Evolutionary conservation across 2,113 vertebrate species (phyloP).

Genomic region (Sander vitreus): DNA sequence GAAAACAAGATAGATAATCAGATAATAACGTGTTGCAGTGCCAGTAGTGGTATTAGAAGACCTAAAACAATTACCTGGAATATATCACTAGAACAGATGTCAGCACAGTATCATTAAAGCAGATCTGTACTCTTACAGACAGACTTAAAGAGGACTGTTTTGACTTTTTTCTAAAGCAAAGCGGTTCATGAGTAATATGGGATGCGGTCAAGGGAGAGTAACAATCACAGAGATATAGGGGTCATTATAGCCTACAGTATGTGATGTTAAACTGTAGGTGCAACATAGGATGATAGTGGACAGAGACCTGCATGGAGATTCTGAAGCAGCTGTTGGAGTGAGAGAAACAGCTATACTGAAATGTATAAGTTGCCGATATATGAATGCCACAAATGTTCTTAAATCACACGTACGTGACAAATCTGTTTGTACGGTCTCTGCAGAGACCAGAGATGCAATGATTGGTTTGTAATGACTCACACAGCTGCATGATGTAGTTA

Average conservation of each 20-base stretch:
- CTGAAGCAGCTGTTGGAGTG: not conserved
- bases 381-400: not conserved
- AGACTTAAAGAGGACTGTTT: no score
- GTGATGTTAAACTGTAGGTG: not conserved
- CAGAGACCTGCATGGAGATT: not conserved
- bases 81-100: not conserved
- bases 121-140: not conserved
- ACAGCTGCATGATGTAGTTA: slow-evolving; percentile 60
- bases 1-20: no score
- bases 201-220: not conserved
- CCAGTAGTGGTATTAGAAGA: not conserved
- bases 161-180: not conserved
- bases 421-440: not conserved
- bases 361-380: not conserved
- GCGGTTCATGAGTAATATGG: not conserved
- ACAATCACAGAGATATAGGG: not conserved
- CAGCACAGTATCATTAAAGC: not conserved
- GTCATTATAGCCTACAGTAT: not conserved
- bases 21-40: not conserved
- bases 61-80: not conserved
- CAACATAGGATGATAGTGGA: not conserved
- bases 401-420: not conserved
- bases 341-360: not conserved
- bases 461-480: slow-evolving; percentile 57
- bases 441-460: slow-evolving; percentile 36